Evolutionary conservation across 2,113 vertebrate genomes (phyloP).

Genomic region (Arizona elegans): DNA sequence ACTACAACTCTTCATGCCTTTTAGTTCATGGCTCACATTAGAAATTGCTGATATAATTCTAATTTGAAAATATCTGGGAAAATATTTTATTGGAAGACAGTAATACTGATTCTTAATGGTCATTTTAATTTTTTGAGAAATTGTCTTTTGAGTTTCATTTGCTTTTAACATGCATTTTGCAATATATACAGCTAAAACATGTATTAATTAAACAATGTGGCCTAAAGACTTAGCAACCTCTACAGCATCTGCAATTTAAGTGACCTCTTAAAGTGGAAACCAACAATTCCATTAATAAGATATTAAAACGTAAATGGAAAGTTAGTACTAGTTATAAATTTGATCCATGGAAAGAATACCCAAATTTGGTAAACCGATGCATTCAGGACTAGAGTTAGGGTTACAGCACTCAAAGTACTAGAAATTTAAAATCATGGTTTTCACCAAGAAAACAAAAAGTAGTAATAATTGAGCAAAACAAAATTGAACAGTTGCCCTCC

Average conservation of each 20-base stretch:
- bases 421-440: background rate
- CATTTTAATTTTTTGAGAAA: background rate
- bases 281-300: background rate
- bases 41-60: background rate
- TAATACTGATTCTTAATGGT: background rate
- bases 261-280: background rate
- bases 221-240: background rate
- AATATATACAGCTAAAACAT: background rate
- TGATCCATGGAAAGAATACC: background rate
- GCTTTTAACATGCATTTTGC: background rate
- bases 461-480: background rate
- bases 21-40: background rate
- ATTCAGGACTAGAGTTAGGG: background rate
- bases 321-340: background rate
- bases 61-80: background rate
- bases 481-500: background rate
- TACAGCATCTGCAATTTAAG: background rate
- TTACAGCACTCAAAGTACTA: background rate
- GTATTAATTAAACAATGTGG: background rate
- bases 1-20: background rate
- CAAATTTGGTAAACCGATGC: background rate
- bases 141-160: background rate
- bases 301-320: background rate
- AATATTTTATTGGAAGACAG: background rate
- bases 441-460: background rate